These are phyloP conservation scores for Suillia variegata DNA, from an alignment of 2,888 invertebrate species.

Conservation along the genomic window DNA sequence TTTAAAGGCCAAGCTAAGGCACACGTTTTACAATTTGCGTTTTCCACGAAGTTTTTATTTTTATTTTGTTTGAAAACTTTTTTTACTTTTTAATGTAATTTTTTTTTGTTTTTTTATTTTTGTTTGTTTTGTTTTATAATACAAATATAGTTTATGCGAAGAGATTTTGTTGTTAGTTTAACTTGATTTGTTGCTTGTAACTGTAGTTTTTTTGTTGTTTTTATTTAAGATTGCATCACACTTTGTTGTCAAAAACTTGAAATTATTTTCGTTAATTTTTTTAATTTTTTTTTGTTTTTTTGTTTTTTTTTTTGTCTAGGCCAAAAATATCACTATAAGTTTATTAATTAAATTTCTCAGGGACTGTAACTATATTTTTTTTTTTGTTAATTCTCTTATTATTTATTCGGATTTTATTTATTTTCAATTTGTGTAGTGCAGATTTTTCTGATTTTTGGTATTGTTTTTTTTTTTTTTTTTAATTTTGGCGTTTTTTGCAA, in stretches of 20 bases:
- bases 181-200: slow-evolving; percentile 5
- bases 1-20: slow-evolving; percentile 56
- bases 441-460: too few species aligned
- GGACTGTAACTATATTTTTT: slow-evolving; percentile 27
- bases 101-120: background rate
- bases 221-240: background rate
- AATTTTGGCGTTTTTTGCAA: too few species aligned
- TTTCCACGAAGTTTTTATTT: slow-evolving; percentile 4
- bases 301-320: background rate
- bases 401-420: slow-evolving; percentile 19
- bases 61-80: slow-evolving; percentile 13
- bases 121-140: background rate
- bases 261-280: too few species aligned
- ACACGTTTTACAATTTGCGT: slow-evolving; percentile 39
- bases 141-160: slow-evolving; percentile 19
- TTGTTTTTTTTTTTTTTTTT: too few species aligned
- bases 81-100: background rate
- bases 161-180: slow-evolving; percentile 16
- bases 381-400: slow-evolving; percentile 3
- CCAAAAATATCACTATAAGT: background rate
- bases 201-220: background rate
- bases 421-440: too few species aligned
- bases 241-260: background rate
- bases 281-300: background rate
- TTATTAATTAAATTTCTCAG: background rate